These are phyloP conservation scores for Microtus richardsoni DNA, from an alignment of 2,113 vertebrate genomes.

Conservation along the genomic window DNA sequence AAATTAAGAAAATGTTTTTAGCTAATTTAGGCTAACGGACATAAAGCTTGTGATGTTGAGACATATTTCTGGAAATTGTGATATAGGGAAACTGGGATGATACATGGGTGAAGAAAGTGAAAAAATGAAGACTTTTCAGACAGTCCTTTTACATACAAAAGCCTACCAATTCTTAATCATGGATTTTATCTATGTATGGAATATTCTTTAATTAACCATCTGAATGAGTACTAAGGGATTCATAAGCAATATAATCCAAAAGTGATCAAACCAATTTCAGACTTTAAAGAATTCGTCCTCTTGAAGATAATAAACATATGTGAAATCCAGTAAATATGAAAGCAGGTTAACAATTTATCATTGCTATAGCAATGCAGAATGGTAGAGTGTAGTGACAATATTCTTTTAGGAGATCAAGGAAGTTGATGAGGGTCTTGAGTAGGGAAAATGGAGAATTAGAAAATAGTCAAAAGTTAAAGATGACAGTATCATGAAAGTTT, in stretches of 20 bases:
- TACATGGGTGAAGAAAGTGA: neutral
- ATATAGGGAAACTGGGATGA: neutral
- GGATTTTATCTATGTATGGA: neutral
- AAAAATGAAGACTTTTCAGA: neutral
- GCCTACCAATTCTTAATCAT: neutral
- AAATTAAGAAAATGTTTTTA: slow-evolving; percentile 9
- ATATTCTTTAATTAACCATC: neutral
- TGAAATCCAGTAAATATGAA: neutral
- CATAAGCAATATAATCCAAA: neutral
- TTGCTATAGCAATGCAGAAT: neutral
- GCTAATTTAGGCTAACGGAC: neutral
- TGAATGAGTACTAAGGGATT: neutral
- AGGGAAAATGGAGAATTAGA: neutral
- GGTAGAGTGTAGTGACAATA: neutral
- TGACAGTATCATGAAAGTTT: neutral
- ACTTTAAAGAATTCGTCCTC: neutral
- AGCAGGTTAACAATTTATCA: neutral
- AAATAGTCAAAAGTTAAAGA: slow-evolving; percentile 10
- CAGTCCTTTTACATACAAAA: neutral
- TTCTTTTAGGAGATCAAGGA: slow-evolving; percentile 6
- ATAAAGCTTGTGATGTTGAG: neutral
- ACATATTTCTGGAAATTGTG: neutral
- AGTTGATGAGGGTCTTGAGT: neutral
- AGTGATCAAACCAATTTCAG: neutral
- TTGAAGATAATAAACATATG: neutral